phyloP scores from a whole-genome alignment of 2,888 invertebrate genomes.

The Drosophila anomalata region DNA sequence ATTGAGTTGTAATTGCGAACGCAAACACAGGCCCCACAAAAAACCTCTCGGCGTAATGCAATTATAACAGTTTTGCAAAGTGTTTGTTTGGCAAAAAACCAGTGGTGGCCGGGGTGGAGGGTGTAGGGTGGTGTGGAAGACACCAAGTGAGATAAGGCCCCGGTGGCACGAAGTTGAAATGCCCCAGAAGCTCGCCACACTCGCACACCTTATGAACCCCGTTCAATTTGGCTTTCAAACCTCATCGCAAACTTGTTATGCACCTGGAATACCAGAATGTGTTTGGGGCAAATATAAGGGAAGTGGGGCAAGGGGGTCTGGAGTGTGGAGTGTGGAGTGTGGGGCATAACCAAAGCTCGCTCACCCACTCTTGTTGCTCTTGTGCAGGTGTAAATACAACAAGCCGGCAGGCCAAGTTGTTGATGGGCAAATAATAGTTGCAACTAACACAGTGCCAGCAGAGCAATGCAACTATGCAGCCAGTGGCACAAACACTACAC shows the following conservation, averaged over 20 bases:
- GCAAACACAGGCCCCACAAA: conserved; percentile 54
- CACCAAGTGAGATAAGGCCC: conserved; percentile 7
- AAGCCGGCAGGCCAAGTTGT: conserved; percentile 70
- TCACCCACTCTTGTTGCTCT: conserved; percentile 32
- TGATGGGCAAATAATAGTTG: conserved; percentile 77
- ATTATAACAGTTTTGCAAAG: conserved; percentile 63
- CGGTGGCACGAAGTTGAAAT: background rate
- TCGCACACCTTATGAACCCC: conserved; percentile 15
- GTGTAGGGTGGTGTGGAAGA: background rate
- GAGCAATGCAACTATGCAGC: conserved; percentile 19
- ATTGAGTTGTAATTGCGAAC: conserved; percentile 77
- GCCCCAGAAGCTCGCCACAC: conserved; percentile 3
- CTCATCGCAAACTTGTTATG: conserved; percentile 13
- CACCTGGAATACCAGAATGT: conserved; percentile 1
- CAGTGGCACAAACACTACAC: conserved; percentile 24
- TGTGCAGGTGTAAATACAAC: conserved; percentile 56
- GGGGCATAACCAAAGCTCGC: conserved; percentile 16
- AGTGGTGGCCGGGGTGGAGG: background rate
- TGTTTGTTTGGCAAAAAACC: conserved; percentile 28
- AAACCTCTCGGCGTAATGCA: conserved; percentile 74
- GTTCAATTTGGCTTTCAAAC: conserved; percentile 25
- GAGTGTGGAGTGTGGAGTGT: background rate
- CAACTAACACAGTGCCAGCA: conserved; percentile 53
- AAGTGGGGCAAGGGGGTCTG: background rate
- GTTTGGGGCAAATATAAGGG: conserved; percentile 11